phyloP scores from a whole-genome alignment of 2,113 vertebrate genomes.

The Nasalis larvatus region DNA sequence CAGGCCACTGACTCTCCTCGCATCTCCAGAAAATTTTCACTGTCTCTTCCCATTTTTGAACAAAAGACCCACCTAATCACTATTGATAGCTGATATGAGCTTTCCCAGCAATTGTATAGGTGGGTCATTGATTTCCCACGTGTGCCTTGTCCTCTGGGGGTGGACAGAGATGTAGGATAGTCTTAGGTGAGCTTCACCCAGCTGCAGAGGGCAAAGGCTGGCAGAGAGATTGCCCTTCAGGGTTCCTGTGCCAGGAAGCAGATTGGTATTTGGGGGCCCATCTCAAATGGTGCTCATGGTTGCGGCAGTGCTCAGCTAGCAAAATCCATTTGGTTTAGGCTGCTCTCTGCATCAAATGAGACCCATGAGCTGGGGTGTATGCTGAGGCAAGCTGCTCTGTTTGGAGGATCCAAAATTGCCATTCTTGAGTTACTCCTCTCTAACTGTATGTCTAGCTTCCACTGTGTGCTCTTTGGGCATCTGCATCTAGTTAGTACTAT shows the following conservation, averaged over 20 bases:
- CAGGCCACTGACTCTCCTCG: too few relatives aligned
- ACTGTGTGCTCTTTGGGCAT: background rate
- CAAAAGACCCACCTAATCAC: rapidly evolving
- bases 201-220: background rate
- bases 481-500: background rate
- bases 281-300: too few relatives aligned
- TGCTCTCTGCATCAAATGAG: background rate
- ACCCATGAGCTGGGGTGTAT: background rate
- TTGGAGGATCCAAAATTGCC: background rate
- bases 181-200: background rate
- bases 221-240: background rate
- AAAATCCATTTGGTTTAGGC: background rate
- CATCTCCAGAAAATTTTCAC: background rate
- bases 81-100: background rate
- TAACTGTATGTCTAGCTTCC: background rate
- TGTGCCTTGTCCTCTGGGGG: background rate
- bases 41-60: background rate
- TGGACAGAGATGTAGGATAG: background rate
- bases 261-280: background rate
- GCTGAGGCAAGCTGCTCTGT: background rate
- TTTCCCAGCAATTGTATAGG: background rate
- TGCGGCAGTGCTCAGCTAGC: too few relatives aligned
- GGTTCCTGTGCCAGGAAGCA: background rate
- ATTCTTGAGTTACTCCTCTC: background rate
- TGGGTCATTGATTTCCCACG: rapidly evolving